phyloP scores from a whole-genome alignment of 2,797 vertebrate species.

The Ceryle rudis region DNA sequence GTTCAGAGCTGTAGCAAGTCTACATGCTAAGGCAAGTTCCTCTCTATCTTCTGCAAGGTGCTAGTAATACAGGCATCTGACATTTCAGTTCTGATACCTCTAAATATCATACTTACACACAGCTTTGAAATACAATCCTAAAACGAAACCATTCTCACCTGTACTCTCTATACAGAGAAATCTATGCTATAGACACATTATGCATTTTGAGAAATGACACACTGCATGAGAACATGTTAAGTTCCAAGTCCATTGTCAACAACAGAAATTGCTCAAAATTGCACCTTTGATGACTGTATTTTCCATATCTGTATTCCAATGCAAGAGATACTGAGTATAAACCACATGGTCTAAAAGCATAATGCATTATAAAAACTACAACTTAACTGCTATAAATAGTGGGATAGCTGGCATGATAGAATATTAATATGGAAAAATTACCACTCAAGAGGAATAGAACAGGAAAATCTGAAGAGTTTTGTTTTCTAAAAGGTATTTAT shows the following conservation, averaged over 20 bases:
- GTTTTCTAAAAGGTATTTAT: background rate
- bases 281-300: fast-evolving
- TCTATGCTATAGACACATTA: background rate
- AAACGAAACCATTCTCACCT: background rate
- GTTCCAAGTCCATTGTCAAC: background rate
- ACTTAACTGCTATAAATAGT: background rate
- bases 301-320: background rate
- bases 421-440: background rate
- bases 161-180: background rate
- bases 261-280: background rate
- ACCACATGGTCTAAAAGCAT: background rate
- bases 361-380: background rate
- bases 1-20: background rate
- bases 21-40: background rate
- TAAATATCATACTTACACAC: background rate
- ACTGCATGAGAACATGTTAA: background rate
- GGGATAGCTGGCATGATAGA: background rate
- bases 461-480: background rate
- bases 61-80: background rate
- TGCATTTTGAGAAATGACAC: background rate
- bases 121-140: background rate
- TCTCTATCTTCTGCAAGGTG: background rate
- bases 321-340: background rate
- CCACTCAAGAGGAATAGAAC: background rate
- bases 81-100: background rate